Base-by-base conservation (phyloP, 2,113 vertebrate species). In the Chloroceryle aenea region DNA sequence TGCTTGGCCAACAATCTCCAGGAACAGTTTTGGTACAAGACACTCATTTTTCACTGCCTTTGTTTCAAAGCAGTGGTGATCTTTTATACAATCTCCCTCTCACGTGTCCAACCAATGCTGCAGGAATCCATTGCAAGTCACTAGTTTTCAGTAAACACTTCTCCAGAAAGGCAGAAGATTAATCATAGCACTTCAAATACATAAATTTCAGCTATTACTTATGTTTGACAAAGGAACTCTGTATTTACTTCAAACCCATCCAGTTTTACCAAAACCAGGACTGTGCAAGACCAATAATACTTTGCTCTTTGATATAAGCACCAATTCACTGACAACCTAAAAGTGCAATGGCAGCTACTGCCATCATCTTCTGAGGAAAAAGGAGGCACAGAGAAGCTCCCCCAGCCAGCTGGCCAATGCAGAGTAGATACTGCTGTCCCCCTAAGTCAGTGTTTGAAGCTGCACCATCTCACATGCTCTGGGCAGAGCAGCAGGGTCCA, bases 71-170 rank as follows among this genome's bases (percentile, higher is more conserved):
- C 1, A 3, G 50, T 30, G 61, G 73, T 59, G 53, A 79, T 47
- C 40, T 73, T 82, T 66, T 5, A 9, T 9, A 26, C 19, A 14
- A 76, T 40, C 53, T 74, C 77, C 36, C 45, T 82, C 74, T 78
- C 56, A 59, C 3, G 1, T 71, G 55, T 16, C 48, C 79, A 82
- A 25, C 5, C 14, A n/a, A 47, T 11, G 42, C 76, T 74, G 55
- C 0, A 0, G 40, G 40, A 89, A 89, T 40, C 61, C 4, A 1
- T 20, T 58, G 40, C 2, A 0, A 63, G 15, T 61, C 84, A 78
- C 32, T 25, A 4, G 23, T 32, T 64, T 75, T 55, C 22, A 68
- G 50, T 29, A 52, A 72, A 45, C 2, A 14, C n/a, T 72, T 64
- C 36, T 85, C 52, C 42, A 69, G 53, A 68, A 71, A 63, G 43